Base-by-base conservation (phyloP, 2,888 invertebrate genomes). In the Pedicia rivosa region DNA sequence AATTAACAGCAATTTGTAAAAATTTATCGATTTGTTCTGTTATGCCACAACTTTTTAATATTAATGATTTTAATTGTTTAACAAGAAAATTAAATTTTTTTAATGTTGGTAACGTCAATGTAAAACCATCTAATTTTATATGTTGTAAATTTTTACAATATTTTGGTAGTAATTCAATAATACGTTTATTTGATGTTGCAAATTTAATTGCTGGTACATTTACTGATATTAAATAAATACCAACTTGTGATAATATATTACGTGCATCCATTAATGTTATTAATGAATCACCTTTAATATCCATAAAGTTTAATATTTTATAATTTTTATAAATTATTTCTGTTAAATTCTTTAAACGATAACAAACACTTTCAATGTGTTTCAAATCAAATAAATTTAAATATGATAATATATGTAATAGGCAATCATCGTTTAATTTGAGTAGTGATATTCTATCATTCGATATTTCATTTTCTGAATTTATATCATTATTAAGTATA, bases 371-470 rank as follows among this genome's bases (percentile, higher is more conserved):
- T 12, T 26, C 26, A 8, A 35, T 5, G 8, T 35, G n/a, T 9
- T 16, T 14, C n/a, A 35, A 25, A n/a, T 35, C 35, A 25, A 25
- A 25, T 7, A 35, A 8, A 35, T 35, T 14, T 13, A 44, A 15
- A 37, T 36, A 44, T 16, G 42, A 39, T 16, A 44, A 43, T 27
- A 44, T 35, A 17, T 43, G 40, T 8, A 41, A 29, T 12, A 44
- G 17, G n/a, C 41, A 43, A 19, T 44, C 43, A 31, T 40, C 42
- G 17, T 44, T 43, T 10, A 44, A 34, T 12, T 33, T 34, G 17
- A 40, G 24, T 17, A 44, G 28, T 8, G 39, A 34, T 24, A 15
- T 13, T 8, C 1, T 8, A 5, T 24, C 14, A 13, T 33, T 14
- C 6, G 2, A 4, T 5, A 24, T 15, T 16, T 34, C 25, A 2